These are phyloP conservation scores for Sus cebifrons DNA, from an alignment of 2,797 vertebrate genomes.

Conservation along the genomic window DNA sequence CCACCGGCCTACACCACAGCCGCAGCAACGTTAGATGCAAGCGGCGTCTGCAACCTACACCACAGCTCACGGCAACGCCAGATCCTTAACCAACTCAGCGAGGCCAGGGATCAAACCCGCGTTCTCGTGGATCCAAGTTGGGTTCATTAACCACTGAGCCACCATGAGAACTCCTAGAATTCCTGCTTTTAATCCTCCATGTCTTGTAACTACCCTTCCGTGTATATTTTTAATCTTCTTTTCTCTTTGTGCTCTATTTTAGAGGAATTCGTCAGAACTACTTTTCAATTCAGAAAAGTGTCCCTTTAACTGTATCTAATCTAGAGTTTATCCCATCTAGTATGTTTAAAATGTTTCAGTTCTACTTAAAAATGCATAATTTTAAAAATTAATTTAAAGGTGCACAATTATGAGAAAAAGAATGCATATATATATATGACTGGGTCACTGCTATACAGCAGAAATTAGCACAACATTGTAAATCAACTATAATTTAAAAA, in stretches of 20 bases:
- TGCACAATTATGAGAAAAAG: no score
- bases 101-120: no score
- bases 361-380: slow-evolving; percentile 2
- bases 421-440: no score
- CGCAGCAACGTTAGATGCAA: no score
- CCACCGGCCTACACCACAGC: no score
- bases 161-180: neutral
- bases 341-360: slow-evolving; percentile 27
- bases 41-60: no score
- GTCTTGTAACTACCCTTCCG: slow-evolving; percentile 15
- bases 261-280: neutral
- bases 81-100: no score
- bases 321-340: slow-evolving; percentile 10
- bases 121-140: no score
- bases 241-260: slow-evolving; percentile 8
- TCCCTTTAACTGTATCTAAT: neutral
- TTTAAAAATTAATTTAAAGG: neutral
- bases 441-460: no score
- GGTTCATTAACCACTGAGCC: no score
- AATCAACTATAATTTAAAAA: neutral
- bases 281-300: slow-evolving; percentile 22
- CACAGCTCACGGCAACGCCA: no score
- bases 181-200: slow-evolving; percentile 10
- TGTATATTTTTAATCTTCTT: slow-evolving; percentile 40
- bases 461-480: no score